Percentiles rank a stretch among this genome's conserved stretches.
These are phyloP conservation scores for Biston stratarius DNA, from an alignment of 2,888 invertebrate species.

Conservation along the genomic window DNA sequence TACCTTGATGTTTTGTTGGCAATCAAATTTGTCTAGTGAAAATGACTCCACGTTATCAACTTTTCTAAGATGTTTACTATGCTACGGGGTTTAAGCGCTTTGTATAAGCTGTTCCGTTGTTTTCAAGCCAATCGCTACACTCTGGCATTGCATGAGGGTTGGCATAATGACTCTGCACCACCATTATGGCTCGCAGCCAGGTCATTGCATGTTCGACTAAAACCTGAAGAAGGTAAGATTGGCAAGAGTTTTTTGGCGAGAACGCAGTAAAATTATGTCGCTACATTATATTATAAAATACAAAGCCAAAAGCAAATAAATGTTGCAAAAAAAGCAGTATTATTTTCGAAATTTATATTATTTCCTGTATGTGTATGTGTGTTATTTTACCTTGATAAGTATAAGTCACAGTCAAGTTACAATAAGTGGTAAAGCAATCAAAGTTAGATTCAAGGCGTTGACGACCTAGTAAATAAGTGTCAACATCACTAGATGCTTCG, in stretches of 20 bases:
- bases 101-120: conserved; percentile 14
- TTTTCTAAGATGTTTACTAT: neutral
- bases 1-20: neutral
- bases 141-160: neutral
- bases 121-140: conserved; percentile 15
- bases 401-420: no score
- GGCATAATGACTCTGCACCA: conserved; percentile 19
- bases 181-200: conserved; percentile 24
- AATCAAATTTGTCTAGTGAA: neutral
- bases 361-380: no score
- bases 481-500: no score
- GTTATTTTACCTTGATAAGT: no score
- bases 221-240: conserved; percentile 1
- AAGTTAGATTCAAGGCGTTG: no score
- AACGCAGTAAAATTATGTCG: neutral
- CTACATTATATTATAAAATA: neutral
- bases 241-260: neutral
- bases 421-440: no score
- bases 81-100: conserved; percentile 5
- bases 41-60: neutral
- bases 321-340: no score
- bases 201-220: conserved; percentile 48
- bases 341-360: no score
- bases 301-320: no score
- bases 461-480: no score